Base-by-base conservation (phyloP, 1,140 invertebrate genomes). In the Drosophila micromelanica region DNA sequence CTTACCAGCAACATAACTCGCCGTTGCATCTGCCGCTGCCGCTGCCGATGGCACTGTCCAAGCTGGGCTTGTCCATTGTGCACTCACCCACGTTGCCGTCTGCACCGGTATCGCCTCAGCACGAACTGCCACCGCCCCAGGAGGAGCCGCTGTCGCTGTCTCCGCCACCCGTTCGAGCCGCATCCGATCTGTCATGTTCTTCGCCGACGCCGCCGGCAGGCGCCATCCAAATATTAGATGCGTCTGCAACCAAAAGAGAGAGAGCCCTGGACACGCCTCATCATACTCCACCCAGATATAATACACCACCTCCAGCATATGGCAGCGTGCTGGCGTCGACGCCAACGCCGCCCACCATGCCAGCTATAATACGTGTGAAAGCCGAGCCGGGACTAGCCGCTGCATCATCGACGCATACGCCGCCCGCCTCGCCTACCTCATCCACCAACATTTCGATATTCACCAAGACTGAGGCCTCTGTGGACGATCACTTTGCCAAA, bases 401-500 rank as follows among this genome's bases (percentile, higher is more conserved):
- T 27, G 80, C 78, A 43, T 75, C 78, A 9, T 82, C 78, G 54
- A 68, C 89, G 17, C 78, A 86, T 30, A 87, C 89, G 48, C 81
- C 86, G 27, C 82, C 90, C 37, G 86, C 90, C 30, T 80, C 90
- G 52, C 90, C 90, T 48, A 90, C 80, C 60, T 86, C 78, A 43
- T 80, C 79, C 56, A 87, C 86, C 13, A 78, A 87, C 75, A 73
- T 90, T 70, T 79, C 90, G 49, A 80, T 89, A 70, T 87, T 90
- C 52, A 90, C 80, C 54, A 92, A 81, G 72, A 93, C 93, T 92
- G 93, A 94, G 70, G 93, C 94, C 40, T 94, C 94, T 84, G 97
- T 99, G 13, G 98, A 99, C 93, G 98, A 99, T 92, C 98, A 99
- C 90, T 99, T 99, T 93, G 97, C 97, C 11, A 98, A 99, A 93